These are phyloP conservation scores for Gasteruption jaculator DNA, from an alignment of 2,888 invertebrate genomes.

Conservation along the genomic window DNA sequence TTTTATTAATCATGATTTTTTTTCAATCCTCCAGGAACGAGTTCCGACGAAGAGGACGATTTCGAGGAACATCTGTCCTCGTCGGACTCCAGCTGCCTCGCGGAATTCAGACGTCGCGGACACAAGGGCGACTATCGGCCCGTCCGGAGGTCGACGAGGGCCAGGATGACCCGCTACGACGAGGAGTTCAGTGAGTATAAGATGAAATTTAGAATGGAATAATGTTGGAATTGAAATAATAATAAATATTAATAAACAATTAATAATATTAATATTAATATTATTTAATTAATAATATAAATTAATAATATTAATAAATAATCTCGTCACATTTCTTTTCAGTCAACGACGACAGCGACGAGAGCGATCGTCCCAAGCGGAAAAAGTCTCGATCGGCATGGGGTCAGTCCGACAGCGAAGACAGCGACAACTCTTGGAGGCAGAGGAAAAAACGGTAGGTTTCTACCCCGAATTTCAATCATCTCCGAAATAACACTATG, in stretches of 20 bases:
- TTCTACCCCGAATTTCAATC: slow-evolving; percentile 10
- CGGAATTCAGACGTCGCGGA: slow-evolving; percentile 52
- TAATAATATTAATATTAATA: slow-evolving; percentile 3
- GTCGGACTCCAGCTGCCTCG: slow-evolving; percentile 57
- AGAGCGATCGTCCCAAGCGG: slow-evolving; percentile 56
- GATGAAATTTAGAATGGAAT: not conserved
- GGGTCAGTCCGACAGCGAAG: slow-evolving; percentile 58
- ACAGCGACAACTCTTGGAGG: slow-evolving; percentile 60
- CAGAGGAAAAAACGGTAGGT: slow-evolving; percentile 52
- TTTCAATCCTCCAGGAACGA: too few relatives aligned
- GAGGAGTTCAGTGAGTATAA: slow-evolving; percentile 57
- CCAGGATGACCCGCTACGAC: slow-evolving; percentile 55
- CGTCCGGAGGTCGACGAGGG: slow-evolving; percentile 56
- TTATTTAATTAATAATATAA: slow-evolving; percentile 11
- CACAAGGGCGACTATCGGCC: slow-evolving; percentile 52
- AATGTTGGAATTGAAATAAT: not conserved
- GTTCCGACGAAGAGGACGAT: slow-evolving; percentile 60
- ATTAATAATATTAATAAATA: slow-evolving; percentile 10
- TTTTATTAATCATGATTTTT: too few relatives aligned
- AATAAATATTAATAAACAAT: not conserved
- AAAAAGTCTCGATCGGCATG: slow-evolving; percentile 60
- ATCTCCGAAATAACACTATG: slow-evolving; percentile 2
- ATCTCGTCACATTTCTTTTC: slow-evolving; percentile 15
- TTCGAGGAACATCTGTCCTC: slow-evolving; percentile 55
- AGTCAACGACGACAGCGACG: slow-evolving; percentile 57